Base-by-base conservation (phyloP, 2,797 vertebrate species). In the Orestias chungarensis region DNA sequence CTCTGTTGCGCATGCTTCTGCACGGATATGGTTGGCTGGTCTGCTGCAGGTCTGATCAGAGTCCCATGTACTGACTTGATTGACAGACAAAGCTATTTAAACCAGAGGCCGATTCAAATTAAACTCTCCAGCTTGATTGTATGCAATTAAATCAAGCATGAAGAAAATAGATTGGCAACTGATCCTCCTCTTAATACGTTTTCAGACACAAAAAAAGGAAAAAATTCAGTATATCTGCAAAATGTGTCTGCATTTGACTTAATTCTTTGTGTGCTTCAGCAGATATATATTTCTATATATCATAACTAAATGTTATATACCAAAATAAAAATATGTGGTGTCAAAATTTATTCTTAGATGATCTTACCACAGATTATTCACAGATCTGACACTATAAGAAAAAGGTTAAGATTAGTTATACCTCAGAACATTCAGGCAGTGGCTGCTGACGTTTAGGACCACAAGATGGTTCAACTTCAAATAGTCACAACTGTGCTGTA, bases 381-480 rank as follows among this genome's bases (percentile, higher is more conserved):
- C 44, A 52, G 23, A 55, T 74, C 14, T 62, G 40, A 69, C 33
- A 64, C 29, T 35, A 20, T 15, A 14, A 61, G 3, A 25, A 47
- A 9, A 64, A 35, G 23, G 17, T 0, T 40, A 55, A 70, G 33
- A 35, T 50, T 55, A 49, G 17, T 40, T 14, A 11, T 33, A 2
- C 40, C 42, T 12, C 54, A 35, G 52, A 66, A 67, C 38, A 38
- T 29, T 11, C 69, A 61, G 25, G 52, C 66, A 65, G 66, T 43
- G 54, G 54, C 66, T 71, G 70, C 31, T 66, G 65, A 42, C 55
- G 14, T 70, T 74, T 61, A 73, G 80, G 59, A 54, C 67, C 54
- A 17, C 68, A 68, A 80, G 59, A 38, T 25, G 72, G 61, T 66
- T 29, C 27, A 66, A 78, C 52, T 78, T 81, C 61, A 81, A 84